A percentile compares a stretch with the other conserved stretches of the same genome.
Evolutionary conservation across 2,113 vertebrate genomes (phyloP).

Genomic region (Enhydra lutris): DNA sequence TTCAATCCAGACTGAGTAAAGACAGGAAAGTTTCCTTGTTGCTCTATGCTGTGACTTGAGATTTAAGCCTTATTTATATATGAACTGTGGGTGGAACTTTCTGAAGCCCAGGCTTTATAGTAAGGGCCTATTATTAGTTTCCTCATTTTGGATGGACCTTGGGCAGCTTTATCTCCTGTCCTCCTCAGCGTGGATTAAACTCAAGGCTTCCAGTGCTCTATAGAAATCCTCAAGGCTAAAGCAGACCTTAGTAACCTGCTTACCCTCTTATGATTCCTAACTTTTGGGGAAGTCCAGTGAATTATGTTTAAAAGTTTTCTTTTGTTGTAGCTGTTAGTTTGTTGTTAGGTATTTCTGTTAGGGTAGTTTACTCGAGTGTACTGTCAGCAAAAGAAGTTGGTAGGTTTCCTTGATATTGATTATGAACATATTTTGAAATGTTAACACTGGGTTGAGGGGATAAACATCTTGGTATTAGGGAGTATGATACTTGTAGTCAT

Average conservation of each 20-base stretch:
- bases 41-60: neutral
- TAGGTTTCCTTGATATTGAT: neutral
- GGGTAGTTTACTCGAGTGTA: neutral
- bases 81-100: neutral
- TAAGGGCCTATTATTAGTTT: neutral
- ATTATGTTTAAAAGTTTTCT: constrained; percentile 32
- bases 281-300: neutral
- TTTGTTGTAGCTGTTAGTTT: neutral
- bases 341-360: neutral
- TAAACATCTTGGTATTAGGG: neutral
- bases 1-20: neutral
- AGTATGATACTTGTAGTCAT: neutral
- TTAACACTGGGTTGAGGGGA: neutral
- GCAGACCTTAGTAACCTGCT: neutral
- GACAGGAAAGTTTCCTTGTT: neutral
- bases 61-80: neutral
- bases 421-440: constrained; percentile 37
- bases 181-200: neutral
- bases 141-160: neutral
- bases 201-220: neutral
- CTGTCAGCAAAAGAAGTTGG: neutral
- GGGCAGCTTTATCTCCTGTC: neutral
- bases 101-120: neutral
- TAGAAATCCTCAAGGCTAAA: neutral
- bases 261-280: neutral